Evolutionary conservation across 2,888 invertebrate species (phyloP).

Genomic region (Cephus rjabovi): DNA sequence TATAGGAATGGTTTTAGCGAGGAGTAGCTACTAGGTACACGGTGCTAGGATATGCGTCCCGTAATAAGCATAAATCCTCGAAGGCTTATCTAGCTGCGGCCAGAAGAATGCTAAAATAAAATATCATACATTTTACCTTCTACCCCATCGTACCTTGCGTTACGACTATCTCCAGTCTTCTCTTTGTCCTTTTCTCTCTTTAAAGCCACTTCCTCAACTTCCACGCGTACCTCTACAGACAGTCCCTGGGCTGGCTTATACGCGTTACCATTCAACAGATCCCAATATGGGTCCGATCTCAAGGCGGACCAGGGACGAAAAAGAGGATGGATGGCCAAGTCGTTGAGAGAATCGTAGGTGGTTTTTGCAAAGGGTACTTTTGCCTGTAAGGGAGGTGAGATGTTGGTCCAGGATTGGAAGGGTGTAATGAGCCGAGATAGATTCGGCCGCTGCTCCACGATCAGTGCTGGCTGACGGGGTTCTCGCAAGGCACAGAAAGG

Average conservation of each 20-base stretch:
- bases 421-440: constrained; percentile 60
- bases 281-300: background rate
- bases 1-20: constrained; percentile 51
- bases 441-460: constrained; percentile 32
- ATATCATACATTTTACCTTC: constrained; percentile 63
- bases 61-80: constrained; percentile 67
- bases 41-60: constrained; percentile 33
- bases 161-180: background rate
- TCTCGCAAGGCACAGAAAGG: constrained; percentile 47
- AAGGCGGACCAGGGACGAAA: constrained; percentile 3
- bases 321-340: constrained; percentile 19
- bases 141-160: constrained; percentile 40
- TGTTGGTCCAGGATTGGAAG: constrained; percentile 49
- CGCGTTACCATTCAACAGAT: background rate
- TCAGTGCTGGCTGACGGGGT: constrained; percentile 9
- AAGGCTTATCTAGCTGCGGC: constrained; percentile 64
- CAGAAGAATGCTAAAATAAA: constrained; percentile 66
- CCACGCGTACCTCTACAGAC: background rate
- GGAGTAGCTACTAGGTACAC: constrained; percentile 32
- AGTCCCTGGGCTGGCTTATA: background rate
- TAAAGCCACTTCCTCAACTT: background rate
- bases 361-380: constrained; percentile 41
- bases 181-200: background rate
- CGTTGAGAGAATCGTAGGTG: constrained; percentile 9
- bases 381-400: constrained; percentile 44